These are phyloP conservation scores for Drosophila prosaltans DNA, from an alignment of 1,140 invertebrate species.

Conservation along the genomic window DNA sequence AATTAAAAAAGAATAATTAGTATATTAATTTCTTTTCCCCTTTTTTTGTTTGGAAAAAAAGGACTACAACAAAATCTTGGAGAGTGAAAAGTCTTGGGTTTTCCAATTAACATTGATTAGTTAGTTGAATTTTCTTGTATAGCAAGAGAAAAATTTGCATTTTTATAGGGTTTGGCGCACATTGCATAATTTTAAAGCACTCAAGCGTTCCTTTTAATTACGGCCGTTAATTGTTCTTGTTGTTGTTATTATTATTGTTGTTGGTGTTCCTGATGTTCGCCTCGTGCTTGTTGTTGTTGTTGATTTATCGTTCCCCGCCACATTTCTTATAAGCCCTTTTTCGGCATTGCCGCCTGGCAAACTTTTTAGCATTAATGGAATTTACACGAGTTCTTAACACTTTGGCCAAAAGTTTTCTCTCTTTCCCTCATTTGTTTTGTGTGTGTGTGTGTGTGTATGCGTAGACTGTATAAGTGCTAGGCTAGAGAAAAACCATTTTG, in stretches of 20 bases:
- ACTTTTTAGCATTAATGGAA: conserved; percentile 70
- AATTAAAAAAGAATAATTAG: no score
- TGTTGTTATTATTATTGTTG: conserved; percentile 19
- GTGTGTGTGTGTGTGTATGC: conserved; percentile 4
- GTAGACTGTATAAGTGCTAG: conserved; percentile 17
- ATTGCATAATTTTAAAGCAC: conserved; percentile 67
- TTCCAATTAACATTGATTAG: conserved; percentile 75
- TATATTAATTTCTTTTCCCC: background rate
- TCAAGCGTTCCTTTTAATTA: conserved; percentile 55
- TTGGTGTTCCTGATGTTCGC: background rate
- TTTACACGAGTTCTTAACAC: conserved; percentile 78
- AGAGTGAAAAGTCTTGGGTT: conserved; percentile 24
- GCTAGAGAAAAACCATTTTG: conserved; percentile 56
- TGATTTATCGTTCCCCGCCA: background rate
- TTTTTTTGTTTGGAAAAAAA: background rate
- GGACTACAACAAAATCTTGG: no score
- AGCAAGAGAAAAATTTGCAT: conserved; percentile 59
- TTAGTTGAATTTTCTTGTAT: conserved; percentile 28
- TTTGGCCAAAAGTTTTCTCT: conserved; percentile 55
- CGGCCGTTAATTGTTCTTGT: conserved; percentile 30
- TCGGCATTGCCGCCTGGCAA: conserved; percentile 31
- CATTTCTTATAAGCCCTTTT: conserved; percentile 14
- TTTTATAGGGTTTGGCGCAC: conserved; percentile 54
- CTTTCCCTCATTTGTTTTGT: background rate
- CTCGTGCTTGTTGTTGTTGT: conserved; percentile 7